Percentiles rank a stretch among this genome's conserved stretches.
These are phyloP conservation scores for Merluccius polli DNA, from an alignment of 2,797 vertebrate species.

Conservation along the genomic window DNA sequence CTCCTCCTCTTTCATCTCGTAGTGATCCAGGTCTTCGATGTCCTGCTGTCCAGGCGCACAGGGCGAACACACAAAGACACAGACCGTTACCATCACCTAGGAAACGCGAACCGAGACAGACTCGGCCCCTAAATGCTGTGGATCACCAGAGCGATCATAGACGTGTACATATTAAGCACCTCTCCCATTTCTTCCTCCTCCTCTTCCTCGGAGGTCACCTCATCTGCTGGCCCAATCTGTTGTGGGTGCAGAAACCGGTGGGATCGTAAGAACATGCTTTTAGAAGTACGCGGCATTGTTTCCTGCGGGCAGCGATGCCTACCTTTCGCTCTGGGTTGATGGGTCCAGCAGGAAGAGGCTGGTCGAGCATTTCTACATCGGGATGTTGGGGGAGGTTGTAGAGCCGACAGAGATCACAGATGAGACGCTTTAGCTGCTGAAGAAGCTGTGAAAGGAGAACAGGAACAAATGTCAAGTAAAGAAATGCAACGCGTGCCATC, in stretches of 20 bases:
- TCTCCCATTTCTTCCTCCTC: conserved; percentile 96
- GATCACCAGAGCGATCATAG: conserved; percentile 40
- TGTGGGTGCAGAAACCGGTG: neutral
- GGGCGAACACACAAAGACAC: conserved; percentile 23
- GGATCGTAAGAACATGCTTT: neutral
- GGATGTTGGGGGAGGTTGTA: conserved; percentile 97
- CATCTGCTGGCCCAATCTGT: conserved; percentile 77
- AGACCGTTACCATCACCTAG: neutral
- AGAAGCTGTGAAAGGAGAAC: conserved; percentile 78
- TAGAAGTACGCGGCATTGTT: neutral
- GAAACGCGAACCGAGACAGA: neutral
- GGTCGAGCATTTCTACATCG: conserved; percentile 97
- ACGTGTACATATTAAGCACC: conserved; percentile 59
- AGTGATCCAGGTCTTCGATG: conserved; percentile 96
- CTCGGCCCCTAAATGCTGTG: neutral
- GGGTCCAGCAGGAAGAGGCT: conserved; percentile 88
- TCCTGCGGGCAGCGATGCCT: neutral
- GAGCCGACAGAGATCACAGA: conserved; percentile 95
- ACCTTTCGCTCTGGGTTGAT: conserved; percentile 77
- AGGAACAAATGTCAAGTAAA: neutral
- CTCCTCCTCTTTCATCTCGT: conserved; percentile 99
- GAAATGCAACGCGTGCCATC: neutral
- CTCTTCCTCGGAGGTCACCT: conserved; percentile 96
- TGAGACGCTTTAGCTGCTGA: conserved; percentile 93
- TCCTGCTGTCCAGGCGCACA: conserved; percentile 74